Evolutionary conservation across 2,113 vertebrate species (phyloP).

Genomic region (Progne subis): DNA sequence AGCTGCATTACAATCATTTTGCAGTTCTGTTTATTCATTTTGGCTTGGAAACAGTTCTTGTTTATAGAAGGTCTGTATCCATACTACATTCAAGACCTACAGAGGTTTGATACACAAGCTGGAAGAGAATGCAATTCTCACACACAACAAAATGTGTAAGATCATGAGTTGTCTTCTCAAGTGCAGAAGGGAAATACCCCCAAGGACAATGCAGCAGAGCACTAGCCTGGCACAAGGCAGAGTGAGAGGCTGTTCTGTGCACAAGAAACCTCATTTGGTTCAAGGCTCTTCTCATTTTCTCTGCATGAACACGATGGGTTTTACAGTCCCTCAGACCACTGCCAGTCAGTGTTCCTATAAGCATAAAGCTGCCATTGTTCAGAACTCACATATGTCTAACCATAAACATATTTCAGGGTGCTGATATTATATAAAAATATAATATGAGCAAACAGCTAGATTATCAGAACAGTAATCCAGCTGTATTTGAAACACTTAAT

Average conservation of each 20-base stretch:
- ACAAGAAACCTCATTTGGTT: neutral
- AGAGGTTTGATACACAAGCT: neutral
- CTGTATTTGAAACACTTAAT: neutral
- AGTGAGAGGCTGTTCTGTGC: neutral
- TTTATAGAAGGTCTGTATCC: neutral
- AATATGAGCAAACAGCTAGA: neutral
- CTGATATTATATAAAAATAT: neutral
- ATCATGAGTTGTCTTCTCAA: neutral
- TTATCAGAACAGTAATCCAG: neutral
- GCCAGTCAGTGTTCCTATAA: neutral
- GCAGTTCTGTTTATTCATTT: neutral
- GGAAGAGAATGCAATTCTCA: neutral
- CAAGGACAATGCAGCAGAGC: neutral
- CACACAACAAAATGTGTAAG: neutral
- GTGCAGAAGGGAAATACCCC: neutral
- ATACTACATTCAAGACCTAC: neutral
- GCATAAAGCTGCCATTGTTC: neutral
- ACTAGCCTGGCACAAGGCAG: neutral
- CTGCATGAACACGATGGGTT: accelerated
- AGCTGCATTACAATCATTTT: neutral
- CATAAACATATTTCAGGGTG: neutral
- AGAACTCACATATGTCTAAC: neutral
- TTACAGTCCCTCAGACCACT: neutral
- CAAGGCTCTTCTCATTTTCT: neutral
- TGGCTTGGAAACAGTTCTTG: neutral